Evolutionary conservation across 2,888 invertebrate species (phyloP).

Genomic region (Volucella bombylans): DNA sequence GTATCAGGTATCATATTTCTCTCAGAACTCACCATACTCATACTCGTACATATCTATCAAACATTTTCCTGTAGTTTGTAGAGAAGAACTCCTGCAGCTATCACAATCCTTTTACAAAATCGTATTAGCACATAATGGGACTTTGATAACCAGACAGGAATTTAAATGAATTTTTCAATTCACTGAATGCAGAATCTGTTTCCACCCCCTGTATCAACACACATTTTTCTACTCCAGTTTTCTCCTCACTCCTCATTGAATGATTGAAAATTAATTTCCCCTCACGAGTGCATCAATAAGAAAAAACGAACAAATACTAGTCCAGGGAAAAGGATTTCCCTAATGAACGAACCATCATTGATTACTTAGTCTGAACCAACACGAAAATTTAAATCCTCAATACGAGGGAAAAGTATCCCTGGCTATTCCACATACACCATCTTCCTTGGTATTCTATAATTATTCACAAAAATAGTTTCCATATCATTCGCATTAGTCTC

Average conservation of each 20-base stretch:
- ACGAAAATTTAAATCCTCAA: neutral
- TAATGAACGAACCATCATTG: slow-evolving; percentile 50
- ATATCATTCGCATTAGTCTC: slow-evolving; percentile 31
- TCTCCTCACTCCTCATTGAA: neutral
- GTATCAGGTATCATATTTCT: too few species aligned
- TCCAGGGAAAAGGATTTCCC: neutral
- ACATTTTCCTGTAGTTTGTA: neutral
- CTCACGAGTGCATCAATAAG: too few species aligned
- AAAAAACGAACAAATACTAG: too few species aligned
- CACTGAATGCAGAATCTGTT: neutral
- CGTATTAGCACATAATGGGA: slow-evolving; percentile 21
- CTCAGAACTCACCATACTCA: too few species aligned
- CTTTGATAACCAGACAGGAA: slow-evolving; percentile 9
- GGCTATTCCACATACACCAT: neutral
- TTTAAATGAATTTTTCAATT: slow-evolving; percentile 17
- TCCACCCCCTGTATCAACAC: neutral
- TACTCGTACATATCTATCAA: too few species aligned
- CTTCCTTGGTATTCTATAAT: slow-evolving; percentile 30
- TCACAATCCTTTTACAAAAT: neutral
- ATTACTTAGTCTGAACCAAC: slow-evolving; percentile 31
- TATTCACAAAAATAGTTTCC: slow-evolving; percentile 46
- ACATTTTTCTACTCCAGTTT: neutral
- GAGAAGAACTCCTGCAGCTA: neutral
- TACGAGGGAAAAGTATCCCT: neutral
- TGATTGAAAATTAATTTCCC: slow-evolving; percentile 10